Conservation (phyloP, 1,140 invertebrate species). For the Armadillidium nasatum region DNA sequence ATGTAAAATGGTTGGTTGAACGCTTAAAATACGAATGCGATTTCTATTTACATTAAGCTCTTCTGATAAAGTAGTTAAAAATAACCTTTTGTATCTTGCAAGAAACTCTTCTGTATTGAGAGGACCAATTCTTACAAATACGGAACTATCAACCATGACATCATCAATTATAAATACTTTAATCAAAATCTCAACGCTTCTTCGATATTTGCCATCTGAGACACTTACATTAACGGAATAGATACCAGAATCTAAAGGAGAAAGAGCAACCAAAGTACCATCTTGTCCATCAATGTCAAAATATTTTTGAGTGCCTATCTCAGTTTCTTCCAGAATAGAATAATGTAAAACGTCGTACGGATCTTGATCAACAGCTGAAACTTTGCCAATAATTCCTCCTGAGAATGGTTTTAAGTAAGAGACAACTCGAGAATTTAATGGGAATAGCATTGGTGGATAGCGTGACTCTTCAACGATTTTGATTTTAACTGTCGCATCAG, state of each 20-base stretch:
- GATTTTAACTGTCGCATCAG: slow-evolving; percentile 78
- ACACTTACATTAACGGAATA: slow-evolving; percentile 65
- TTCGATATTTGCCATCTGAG: slow-evolving; percentile 56
- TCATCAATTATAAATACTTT: slow-evolving; percentile 73
- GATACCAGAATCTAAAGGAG: slow-evolving; percentile 77
- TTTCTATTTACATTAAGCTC: slow-evolving; percentile 47
- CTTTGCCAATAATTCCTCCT: slow-evolving; percentile 80
- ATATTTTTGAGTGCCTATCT: slow-evolving; percentile 55
- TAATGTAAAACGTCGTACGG: slow-evolving; percentile 82
- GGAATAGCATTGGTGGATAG: slow-evolving; percentile 76
- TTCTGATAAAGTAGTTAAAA: slow-evolving; percentile 70
- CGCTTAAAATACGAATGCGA: slow-evolving; percentile 61
- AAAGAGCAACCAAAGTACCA: slow-evolving; percentile 73
- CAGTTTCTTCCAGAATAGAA: slow-evolving; percentile 63
- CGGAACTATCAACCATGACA: slow-evolving; percentile 77
- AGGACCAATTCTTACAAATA: slow-evolving; percentile 61
- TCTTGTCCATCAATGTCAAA: slow-evolving; percentile 77
- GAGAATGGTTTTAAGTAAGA: slow-evolving; percentile 87
- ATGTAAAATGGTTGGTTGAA: slow-evolving; percentile 64
- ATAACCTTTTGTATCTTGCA: slow-evolving; percentile 72
- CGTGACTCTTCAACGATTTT: slow-evolving; percentile 63
- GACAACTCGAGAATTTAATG: slow-evolving; percentile 77
- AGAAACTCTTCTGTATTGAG: slow-evolving; percentile 81
- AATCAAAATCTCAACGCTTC: slow-evolving; percentile 63
- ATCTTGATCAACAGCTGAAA: slow-evolving; percentile 85